These are phyloP conservation scores for Onychomys arenicola DNA, from an alignment of 2,797 vertebrate genomes.

Conservation along the genomic window DNA sequence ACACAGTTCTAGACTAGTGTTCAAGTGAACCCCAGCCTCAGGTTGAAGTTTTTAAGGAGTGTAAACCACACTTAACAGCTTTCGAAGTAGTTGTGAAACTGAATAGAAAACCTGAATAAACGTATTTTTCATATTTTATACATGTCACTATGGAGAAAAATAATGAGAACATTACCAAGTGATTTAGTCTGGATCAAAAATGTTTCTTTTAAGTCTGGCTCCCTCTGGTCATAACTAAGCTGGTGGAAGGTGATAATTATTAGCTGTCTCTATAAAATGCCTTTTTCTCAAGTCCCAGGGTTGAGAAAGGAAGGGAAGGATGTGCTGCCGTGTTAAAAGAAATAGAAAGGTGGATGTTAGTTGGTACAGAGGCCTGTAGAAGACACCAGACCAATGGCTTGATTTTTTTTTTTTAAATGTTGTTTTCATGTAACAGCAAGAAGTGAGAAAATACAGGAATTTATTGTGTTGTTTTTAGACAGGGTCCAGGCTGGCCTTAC, in stretches of 20 bases:
- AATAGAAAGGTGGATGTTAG: neutral
- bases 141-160: conserved; percentile 61
- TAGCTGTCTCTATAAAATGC: conserved; percentile 17
- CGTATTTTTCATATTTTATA: conserved; percentile 68
- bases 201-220: neutral
- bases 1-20: neutral
- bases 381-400: neutral
- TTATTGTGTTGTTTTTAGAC: neutral
- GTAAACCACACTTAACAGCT: conserved; percentile 38
- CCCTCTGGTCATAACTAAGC: neutral
- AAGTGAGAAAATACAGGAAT: neutral
- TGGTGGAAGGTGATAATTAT: neutral
- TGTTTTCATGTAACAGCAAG: conserved; percentile 35
- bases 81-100: conserved; percentile 65
- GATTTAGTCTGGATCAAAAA: conserved; percentile 63
- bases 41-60: conserved; percentile 50
- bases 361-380: neutral
- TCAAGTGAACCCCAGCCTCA: conserved; percentile 46
- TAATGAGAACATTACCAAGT: conserved; percentile 51
- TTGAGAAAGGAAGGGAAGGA: neutral
- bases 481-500: neutral
- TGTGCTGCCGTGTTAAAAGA: neutral
- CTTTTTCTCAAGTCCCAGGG: neutral
- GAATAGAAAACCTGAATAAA: conserved; percentile 50
- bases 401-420: neutral